Evolutionary conservation across 2,797 vertebrate species (phyloP).

Genomic region (Micromesistius poutassou): DNA sequence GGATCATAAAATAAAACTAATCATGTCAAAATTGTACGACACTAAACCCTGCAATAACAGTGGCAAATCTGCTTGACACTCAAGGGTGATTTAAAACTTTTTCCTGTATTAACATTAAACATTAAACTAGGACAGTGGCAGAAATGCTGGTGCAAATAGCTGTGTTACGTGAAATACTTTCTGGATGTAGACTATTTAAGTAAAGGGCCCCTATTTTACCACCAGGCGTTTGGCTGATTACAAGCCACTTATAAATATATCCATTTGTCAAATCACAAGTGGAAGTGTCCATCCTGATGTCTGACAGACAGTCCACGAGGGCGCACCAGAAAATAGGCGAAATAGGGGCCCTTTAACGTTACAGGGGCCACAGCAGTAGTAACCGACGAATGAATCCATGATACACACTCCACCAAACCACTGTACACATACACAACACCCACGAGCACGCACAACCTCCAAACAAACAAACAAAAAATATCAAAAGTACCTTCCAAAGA

Average conservation of each 20-base stretch:
- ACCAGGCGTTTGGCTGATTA: neutral
- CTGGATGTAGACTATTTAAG: neutral
- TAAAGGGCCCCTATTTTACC: neutral
- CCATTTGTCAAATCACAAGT: neutral
- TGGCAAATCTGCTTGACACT: conserved; percentile 5
- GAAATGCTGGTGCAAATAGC: neutral
- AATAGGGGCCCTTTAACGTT: neutral
- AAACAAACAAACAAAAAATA: conserved; percentile 33
- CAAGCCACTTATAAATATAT: neutral
- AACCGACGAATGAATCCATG: neutral
- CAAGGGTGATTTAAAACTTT: neutral
- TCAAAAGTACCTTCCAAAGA: conserved; percentile 41
- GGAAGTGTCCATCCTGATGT: neutral
- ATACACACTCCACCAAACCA: neutral
- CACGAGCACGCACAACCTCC: neutral
- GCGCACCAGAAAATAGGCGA: neutral
- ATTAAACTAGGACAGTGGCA: neutral
- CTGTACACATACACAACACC: conserved; percentile 6
- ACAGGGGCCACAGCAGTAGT: no score
- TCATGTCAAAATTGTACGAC: neutral
- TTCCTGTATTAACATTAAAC: neutral
- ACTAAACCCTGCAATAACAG: neutral
- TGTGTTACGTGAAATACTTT: neutral
- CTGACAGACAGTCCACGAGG: neutral
- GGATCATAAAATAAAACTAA: neutral